A percentile compares a stretch with the other conserved stretches of the same genome.
phyloP scores from a whole-genome alignment of 2,113 vertebrate species.

The Ceyx melanurus region DNA sequence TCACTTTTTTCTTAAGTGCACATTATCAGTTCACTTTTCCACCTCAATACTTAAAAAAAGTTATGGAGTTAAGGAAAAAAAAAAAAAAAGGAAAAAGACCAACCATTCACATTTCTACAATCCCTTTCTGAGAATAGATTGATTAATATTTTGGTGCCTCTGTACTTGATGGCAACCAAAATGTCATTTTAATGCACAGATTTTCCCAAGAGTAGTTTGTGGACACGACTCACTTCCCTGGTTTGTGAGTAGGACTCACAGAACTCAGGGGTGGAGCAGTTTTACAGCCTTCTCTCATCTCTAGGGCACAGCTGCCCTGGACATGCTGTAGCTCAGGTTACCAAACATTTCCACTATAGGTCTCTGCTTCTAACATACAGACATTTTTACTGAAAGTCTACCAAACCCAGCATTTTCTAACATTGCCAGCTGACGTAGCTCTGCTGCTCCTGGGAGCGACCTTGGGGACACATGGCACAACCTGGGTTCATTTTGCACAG shows the following conservation, averaged over 20 bases:
- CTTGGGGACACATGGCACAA: background rate
- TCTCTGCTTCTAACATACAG: background rate
- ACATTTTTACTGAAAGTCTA: background rate
- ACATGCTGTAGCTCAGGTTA: background rate
- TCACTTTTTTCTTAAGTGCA: background rate
- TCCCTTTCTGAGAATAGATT: background rate
- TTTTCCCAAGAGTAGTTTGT: background rate
- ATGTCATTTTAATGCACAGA: background rate
- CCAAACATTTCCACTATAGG: background rate
- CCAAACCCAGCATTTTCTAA: background rate
- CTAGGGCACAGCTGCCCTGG: background rate
- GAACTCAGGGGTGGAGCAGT: background rate
- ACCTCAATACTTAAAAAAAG: background rate
- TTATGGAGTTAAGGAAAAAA: background rate
- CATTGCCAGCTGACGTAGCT: background rate
- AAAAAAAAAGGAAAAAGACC: background rate
- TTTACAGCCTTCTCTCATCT: background rate
- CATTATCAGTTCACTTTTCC: background rate
- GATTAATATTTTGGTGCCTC: background rate
- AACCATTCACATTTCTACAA: background rate
- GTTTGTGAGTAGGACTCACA: background rate
- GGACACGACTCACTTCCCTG: background rate
- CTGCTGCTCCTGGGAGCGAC: background rate
- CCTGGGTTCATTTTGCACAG: background rate
- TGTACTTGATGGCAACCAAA: background rate